Conservation (phyloP, 2,113 vertebrate genomes). For the human region GRCh38 chr1:168065501-168066000, state of each 20-base stretch:
- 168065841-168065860: background rate
- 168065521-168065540: background rate
- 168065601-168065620: constrained; percentile 98
- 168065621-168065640: constrained; percentile 99
- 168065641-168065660: constrained; percentile 99
- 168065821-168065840: background rate
- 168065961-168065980: background rate
- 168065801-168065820: background rate
- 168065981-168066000: background rate
- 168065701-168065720: constrained; percentile 99
- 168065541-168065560: constrained; percentile 25
- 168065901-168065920: background rate
- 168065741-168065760: constrained; percentile 91
- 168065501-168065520: too few species aligned
- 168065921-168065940: background rate
- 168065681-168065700: constrained; percentile 97
- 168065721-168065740: constrained; percentile 97
- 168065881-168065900: background rate
- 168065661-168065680: constrained; percentile 96
- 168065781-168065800: background rate
- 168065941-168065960: background rate
- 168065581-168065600: constrained; percentile 95
- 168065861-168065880: background rate
- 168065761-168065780: background rate
- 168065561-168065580: background rate